Percentiles rank a stretch among this genome's conserved stretches.
Evolutionary conservation across 2,797 vertebrate species (phyloP).

Genomic region (Rhinichthys osculus): DNA sequence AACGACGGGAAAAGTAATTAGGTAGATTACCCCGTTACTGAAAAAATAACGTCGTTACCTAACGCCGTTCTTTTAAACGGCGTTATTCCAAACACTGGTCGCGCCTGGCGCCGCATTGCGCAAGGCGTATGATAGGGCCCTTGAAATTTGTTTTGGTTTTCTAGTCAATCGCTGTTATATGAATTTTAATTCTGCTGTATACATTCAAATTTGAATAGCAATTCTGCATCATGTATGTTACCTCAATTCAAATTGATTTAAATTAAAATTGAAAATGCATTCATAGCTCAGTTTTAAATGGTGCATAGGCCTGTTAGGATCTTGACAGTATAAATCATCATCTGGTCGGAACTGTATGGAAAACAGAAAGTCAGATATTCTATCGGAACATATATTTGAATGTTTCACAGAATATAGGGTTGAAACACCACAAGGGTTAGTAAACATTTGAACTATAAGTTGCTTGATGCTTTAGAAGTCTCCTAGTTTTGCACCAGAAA

Average conservation of each 20-base stretch:
- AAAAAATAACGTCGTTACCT: too few species aligned
- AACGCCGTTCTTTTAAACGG: too few species aligned
- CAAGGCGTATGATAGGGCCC: too few species aligned
- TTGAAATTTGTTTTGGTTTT: background rate
- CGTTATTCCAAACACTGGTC: too few species aligned
- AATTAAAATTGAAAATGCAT: background rate
- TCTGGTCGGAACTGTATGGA: background rate
- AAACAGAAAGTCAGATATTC: background rate
- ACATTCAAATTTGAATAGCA: background rate
- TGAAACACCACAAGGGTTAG: too few species aligned
- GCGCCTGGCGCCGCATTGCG: too few species aligned
- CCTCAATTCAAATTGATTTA: background rate
- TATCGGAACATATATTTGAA: background rate
- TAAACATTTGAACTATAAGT: too few species aligned
- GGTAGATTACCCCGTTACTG: too few species aligned
- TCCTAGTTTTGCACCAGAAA: background rate
- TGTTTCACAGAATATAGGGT: background rate
- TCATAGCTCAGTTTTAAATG: background rate
- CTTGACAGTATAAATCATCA: background rate
- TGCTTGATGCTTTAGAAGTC: background rate
- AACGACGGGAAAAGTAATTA: too few species aligned
- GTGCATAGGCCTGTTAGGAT: background rate
- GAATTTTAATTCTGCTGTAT: background rate
- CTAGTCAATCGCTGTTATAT: background rate
- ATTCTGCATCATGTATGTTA: background rate